Evolutionary conservation across 35 echinoderm and acorn worm species (phyloP).

Genomic region (Lytechinus variegatus): DNA sequence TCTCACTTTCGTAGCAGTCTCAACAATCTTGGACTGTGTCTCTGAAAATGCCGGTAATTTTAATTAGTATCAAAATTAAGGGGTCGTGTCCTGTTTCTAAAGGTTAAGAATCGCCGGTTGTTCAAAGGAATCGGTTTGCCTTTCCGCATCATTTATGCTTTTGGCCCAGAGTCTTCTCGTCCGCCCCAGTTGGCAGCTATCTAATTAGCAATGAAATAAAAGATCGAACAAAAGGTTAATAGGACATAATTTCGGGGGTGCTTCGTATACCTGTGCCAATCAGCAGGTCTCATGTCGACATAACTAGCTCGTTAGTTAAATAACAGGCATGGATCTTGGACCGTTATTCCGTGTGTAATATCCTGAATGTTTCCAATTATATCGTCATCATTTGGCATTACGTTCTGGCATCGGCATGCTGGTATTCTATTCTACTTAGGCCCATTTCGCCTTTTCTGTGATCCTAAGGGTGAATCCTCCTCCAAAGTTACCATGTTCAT

Average conservation of each 20-base stretch:
- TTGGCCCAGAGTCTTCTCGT: not conserved
- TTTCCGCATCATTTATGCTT: not conserved
- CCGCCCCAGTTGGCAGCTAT: conserved; percentile 7
- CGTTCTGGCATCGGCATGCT: too few relatives aligned
- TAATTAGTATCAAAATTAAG: not conserved
- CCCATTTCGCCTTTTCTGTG: too few relatives aligned
- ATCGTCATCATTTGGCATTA: too few relatives aligned
- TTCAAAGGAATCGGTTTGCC: not conserved
- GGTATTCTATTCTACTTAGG: too few relatives aligned
- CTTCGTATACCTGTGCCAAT: not conserved
- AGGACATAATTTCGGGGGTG: not conserved
- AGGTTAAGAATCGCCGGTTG: not conserved
- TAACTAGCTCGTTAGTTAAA: not conserved
- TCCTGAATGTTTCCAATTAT: too few relatives aligned
- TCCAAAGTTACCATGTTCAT: too few relatives aligned
- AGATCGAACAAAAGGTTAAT: conserved; percentile 4
- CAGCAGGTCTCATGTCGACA: not conserved
- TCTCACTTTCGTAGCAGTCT: not conserved
- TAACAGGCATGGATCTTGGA: not conserved
- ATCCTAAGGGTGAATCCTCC: too few relatives aligned
- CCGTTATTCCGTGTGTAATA: too few relatives aligned
- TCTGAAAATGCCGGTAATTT: not conserved
- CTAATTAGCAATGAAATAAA: conserved; percentile 15
- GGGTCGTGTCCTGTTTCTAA: not conserved
- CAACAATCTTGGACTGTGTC: not conserved